A percentile compares a stretch with the other conserved stretches of the same genome.
phyloP scores from a whole-genome alignment of 1,140 invertebrate genomes.

The Brachionus rotundiformis region DNA sequence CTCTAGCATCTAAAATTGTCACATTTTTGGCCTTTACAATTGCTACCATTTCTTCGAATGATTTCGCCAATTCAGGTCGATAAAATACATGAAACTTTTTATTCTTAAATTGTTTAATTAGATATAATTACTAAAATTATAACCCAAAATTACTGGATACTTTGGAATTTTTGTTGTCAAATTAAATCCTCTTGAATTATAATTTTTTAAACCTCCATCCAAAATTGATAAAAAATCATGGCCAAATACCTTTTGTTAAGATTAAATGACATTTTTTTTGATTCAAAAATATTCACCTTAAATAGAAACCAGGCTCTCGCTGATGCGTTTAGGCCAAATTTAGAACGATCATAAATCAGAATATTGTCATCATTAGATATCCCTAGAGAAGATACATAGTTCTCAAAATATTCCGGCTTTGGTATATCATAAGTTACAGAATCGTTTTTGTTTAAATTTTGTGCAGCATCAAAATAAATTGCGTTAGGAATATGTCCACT shows the following conservation, averaged over 20 bases:
- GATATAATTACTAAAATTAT: not conserved
- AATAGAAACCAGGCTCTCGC: conserved; percentile 56
- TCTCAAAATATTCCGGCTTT: conserved; percentile 53
- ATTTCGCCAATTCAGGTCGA: not conserved
- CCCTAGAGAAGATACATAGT: conserved; percentile 53
- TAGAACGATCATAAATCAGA: conserved; percentile 54
- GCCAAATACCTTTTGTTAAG: conserved; percentile 54
- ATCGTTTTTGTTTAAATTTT: conserved; percentile 52
- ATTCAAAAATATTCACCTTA: conserved; percentile 52
- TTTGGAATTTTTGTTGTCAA: not conserved
- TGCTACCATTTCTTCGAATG: not conserved
- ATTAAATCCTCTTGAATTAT: conserved; percentile 2
- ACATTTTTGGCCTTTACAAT: conserved; percentile 5
- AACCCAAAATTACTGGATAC: not conserved
- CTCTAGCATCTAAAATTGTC: conserved; percentile 22
- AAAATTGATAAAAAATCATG: conserved; percentile 54
- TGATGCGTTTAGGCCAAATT: conserved; percentile 54
- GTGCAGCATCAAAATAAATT: conserved; percentile 54
- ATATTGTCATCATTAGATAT: conserved; percentile 54
- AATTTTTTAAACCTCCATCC: conserved; percentile 55
- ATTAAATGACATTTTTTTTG: not conserved
- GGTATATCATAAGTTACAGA: conserved; percentile 55
- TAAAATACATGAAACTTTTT: conserved; percentile 25
- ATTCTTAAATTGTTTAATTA: conserved; percentile 50
- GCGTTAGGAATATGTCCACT: conserved; percentile 56